Base-by-base conservation (phyloP, 1,140 invertebrate genomes). In the Drosophila lini region DNA sequence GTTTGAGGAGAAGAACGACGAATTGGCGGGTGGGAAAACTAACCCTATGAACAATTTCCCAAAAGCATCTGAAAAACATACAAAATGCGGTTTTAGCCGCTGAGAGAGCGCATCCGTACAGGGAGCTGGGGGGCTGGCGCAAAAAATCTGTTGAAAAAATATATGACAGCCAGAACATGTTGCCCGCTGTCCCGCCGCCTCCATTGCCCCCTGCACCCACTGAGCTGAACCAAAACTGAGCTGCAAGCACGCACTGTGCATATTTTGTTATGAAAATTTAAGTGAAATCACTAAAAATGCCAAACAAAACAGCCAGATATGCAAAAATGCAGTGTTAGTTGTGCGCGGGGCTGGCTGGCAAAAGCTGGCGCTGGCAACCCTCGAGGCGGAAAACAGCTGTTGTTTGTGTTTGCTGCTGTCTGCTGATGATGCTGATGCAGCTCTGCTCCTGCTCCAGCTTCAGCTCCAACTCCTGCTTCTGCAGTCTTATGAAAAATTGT, bases 201-300 rank as follows among this genome's bases (percentile, higher is more conserved):
- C 6, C 7, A n/a, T 4, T 9, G 10, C 38, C 22, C 34, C 19
- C 13, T 11, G 10, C n/a, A 11, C 9, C 42, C 25, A 25, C 3
- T 9, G 48, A 45, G 74, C 44, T 62, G 48, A 78, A 62, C 80
- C 68, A 77, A 52, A 73, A 73, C 70, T 69, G 60, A 74, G 78
- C 79, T 85, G 65, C 82, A 71, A 78, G 84, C 84, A 89, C 84
- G 84, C 84, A 88, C 80, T 89, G 55, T 61, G 59, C 80, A 81
- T 89, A 88, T 88, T 89, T 88, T 88, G 84, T 88, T 88, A 88
- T 88, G 84, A 88, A 88, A 88, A 88, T 88, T 88, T 88, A 89
- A 88, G 84, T 88, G 84, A 88, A 88, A 89, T 88, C 84, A 88
- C 84, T 84, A 78, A 88, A 86, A 88, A 88, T 88, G 84, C 74